phyloP scores from a whole-genome alignment of 2,888 invertebrate genomes.

The Cyaniris semiargus region DNA sequence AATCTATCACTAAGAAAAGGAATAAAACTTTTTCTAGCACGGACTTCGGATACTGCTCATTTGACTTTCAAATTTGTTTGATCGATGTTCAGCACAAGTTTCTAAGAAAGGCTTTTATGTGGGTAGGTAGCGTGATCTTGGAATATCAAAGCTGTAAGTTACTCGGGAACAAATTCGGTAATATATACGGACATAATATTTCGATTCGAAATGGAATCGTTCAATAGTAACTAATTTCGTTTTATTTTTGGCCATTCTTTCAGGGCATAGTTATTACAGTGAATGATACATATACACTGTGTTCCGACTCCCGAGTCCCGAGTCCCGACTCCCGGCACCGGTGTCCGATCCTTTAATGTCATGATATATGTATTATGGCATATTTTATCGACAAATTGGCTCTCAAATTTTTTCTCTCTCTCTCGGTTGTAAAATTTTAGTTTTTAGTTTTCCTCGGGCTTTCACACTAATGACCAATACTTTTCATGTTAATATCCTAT shows the following conservation, averaged over 20 bases:
- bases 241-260: neutral
- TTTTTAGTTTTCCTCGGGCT: too few relatives aligned
- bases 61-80: slow-evolving; percentile 15
- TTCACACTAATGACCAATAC: too few relatives aligned
- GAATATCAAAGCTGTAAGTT: neutral
- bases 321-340: too few relatives aligned
- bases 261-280: neutral
- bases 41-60: neutral
- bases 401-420: too few relatives aligned
- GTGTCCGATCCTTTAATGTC: too few relatives aligned
- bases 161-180: neutral
- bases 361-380: too few relatives aligned
- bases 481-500: too few relatives aligned
- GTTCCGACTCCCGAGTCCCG: too few relatives aligned
- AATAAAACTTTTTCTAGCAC: neutral
- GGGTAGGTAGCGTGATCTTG: neutral
- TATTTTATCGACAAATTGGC: too few relatives aligned
- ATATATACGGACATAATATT: neutral
- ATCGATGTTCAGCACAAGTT: slow-evolving; percentile 3
- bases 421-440: too few relatives aligned
- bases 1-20: neutral
- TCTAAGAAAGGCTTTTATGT: slow-evolving; percentile 2
- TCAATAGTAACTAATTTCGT: too few relatives aligned
- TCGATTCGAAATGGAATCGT: neutral
- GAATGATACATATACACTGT: too few relatives aligned